These are phyloP conservation scores for Octonoba sinensis DNA, from an alignment of 2,888 invertebrate genomes.

Conservation along the genomic window DNA sequence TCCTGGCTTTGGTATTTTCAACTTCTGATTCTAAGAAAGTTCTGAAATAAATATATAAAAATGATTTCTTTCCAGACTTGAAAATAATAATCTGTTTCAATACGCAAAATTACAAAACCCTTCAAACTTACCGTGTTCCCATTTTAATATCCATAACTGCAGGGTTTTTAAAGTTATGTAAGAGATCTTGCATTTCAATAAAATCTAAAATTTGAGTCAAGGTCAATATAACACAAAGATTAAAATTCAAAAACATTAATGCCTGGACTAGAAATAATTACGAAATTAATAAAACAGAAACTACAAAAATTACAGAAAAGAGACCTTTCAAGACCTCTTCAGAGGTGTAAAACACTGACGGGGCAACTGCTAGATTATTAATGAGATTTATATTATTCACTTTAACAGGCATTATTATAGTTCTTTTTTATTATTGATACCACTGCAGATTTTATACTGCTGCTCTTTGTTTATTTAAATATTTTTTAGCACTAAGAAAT, in stretches of 20 bases:
- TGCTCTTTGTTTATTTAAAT: too few relatives aligned
- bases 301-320: too few relatives aligned
- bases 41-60: slow-evolving; percentile 64
- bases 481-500: too few relatives aligned
- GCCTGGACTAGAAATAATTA: neutral
- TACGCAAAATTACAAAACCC: too few relatives aligned
- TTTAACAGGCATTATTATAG: too few relatives aligned
- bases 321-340: too few relatives aligned
- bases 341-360: too few relatives aligned
- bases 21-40: slow-evolving; percentile 97
- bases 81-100: too few relatives aligned
- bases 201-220: slow-evolving; percentile 74
- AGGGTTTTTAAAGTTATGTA: slow-evolving; percentile 90
- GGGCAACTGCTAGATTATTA: too few relatives aligned
- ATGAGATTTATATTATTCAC: too few relatives aligned
- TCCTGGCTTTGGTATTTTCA: slow-evolving; percentile 83
- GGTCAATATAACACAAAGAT: slow-evolving; percentile 75
- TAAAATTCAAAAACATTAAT: slow-evolving; percentile 73
- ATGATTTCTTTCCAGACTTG: slow-evolving; percentile 1
- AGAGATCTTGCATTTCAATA: slow-evolving; percentile 94
- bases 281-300: neutral
- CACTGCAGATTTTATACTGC: too few relatives aligned
- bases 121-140: slow-evolving; percentile 80
- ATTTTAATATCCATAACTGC: slow-evolving; percentile 98
- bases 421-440: too few relatives aligned